phyloP scores from a whole-genome alignment of 2,888 invertebrate species.

The Salticus scenicus region DNA sequence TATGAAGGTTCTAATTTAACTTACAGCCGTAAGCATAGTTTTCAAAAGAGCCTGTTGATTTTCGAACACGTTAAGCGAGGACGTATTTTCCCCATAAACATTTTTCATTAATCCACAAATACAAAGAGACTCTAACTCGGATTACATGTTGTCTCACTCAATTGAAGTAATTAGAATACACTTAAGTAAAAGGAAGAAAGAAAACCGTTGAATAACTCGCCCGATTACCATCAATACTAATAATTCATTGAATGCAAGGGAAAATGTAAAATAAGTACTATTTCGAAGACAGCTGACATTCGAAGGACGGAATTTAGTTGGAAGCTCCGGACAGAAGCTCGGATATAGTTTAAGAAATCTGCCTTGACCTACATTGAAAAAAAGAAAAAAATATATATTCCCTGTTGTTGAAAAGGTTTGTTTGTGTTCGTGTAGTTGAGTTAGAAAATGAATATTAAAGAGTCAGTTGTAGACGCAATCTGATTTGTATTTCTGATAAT shows the following conservation, averaged over 20 bases:
- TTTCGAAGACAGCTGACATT: constrained; percentile 10
- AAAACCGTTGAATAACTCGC: background rate
- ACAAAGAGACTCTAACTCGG: background rate
- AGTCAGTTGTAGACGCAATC: background rate
- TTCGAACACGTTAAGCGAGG: background rate
- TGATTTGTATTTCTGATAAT: background rate
- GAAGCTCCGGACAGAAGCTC: background rate
- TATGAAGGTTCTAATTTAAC: background rate
- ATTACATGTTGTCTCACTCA: background rate
- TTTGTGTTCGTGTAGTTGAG: background rate
- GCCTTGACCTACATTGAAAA: constrained; percentile 29
- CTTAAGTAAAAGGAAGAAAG: background rate
- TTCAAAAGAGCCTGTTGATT: background rate
- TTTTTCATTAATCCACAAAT: background rate
- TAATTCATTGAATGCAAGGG: background rate
- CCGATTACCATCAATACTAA: constrained; percentile 9
- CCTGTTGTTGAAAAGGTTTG: background rate
- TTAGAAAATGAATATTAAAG: background rate
- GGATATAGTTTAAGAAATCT: constrained; percentile 7
- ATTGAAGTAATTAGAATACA: background rate
- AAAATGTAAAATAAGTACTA: background rate
- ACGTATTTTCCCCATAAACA: background rate
- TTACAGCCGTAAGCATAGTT: background rate
- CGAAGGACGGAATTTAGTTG: constrained; percentile 16
- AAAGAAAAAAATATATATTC: constrained; percentile 19